These are phyloP conservation scores for Syngnathus rostellatus DNA, from an alignment of 2,797 vertebrate genomes.

Conservation along the genomic window DNA sequence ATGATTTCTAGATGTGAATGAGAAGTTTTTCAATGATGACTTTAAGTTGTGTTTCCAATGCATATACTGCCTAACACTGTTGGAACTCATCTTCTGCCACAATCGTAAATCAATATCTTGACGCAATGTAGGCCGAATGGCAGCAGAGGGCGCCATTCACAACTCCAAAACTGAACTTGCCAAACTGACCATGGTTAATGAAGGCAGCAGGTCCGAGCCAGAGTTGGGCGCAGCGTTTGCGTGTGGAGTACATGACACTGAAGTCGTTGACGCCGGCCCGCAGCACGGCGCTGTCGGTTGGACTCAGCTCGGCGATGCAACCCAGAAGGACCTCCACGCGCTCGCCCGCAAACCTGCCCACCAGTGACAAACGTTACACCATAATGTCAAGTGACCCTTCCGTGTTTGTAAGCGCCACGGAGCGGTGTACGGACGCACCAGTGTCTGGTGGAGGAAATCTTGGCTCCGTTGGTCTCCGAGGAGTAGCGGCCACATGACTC, in stretches of 20 bases:
- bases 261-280: constrained; percentile 86
- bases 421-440: constrained; percentile 65
- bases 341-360: constrained; percentile 78
- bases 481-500: constrained; percentile 85
- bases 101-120: background rate
- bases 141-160: background rate
- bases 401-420: background rate
- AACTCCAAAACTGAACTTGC: background rate
- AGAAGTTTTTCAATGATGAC: background rate
- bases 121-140: background rate
- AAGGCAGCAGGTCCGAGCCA: constrained; percentile 91
- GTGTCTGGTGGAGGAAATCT: constrained; percentile 81
- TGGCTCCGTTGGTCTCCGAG: constrained; percentile 87
- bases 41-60: background rate
- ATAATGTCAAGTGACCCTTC: background rate
- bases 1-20: background rate
- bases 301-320: constrained; percentile 84
- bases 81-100: too few species aligned
- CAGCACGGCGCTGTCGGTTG: constrained; percentile 76
- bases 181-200: constrained; percentile 85
- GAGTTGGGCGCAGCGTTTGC: constrained; percentile 85
- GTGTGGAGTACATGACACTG: constrained; percentile 93
- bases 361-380: background rate
- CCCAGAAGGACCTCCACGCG: constrained; percentile 85
- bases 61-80: background rate